phyloP scores from a whole-genome alignment of 2,888 invertebrate genomes.

The Cacoxenus indagator region DNA sequence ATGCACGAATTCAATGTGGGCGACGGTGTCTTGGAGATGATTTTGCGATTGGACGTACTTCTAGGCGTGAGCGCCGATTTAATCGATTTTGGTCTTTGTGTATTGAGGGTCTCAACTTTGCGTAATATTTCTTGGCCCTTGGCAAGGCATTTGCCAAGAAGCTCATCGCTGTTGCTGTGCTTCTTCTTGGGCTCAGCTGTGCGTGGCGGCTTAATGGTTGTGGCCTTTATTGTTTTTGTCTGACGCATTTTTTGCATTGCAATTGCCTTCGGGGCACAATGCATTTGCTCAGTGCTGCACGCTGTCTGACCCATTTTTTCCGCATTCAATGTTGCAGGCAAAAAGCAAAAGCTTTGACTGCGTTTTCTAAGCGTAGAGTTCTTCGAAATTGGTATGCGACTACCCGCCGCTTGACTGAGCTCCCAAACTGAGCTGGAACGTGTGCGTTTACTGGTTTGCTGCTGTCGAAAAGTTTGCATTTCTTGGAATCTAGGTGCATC shows the following conservation, averaged over 20 bases:
- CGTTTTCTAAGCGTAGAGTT: slow-evolving; percentile 56
- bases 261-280: neutral
- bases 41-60: slow-evolving; percentile 1
- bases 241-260: neutral
- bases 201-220: neutral
- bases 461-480: slow-evolving; percentile 36
- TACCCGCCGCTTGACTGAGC: slow-evolving; percentile 72
- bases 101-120: slow-evolving; percentile 65
- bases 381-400: slow-evolving; percentile 75
- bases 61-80: slow-evolving; percentile 20
- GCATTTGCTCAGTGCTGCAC: neutral
- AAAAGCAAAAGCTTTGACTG: slow-evolving; percentile 64
- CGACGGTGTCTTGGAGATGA: too few species aligned
- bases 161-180: slow-evolving; percentile 54
- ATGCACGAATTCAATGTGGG: slow-evolving; percentile 20
- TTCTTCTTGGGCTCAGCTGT: neutral
- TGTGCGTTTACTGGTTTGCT: slow-evolving; percentile 31
- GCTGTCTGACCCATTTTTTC: slow-evolving; percentile 27
- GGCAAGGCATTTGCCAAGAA: slow-evolving; percentile 68
- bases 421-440: slow-evolving; percentile 70
- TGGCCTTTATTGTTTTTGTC: neutral
- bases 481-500: slow-evolving; percentile 70
- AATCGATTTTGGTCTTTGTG: slow-evolving; percentile 24
- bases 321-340: slow-evolving; percentile 26
- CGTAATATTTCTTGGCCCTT: slow-evolving; percentile 68